Evolutionary conservation across 1,140 invertebrate species (phyloP), one percentile per base, ranked within the genome.

Genomic region (Triops longicaudatus): DNA sequence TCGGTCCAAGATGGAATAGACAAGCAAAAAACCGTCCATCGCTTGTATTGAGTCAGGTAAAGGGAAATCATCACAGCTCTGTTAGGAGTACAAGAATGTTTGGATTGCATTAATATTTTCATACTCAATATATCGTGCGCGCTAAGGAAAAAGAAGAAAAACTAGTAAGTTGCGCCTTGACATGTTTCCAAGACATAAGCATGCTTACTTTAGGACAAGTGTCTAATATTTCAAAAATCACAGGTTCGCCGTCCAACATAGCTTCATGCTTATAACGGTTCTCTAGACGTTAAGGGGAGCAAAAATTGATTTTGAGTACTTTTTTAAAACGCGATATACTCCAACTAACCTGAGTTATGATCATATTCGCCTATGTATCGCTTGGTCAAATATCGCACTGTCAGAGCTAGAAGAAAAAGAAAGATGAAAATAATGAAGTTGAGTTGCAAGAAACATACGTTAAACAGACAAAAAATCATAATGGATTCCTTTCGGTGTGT

Each of bases 351-450:
- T 86, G 92, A 89, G 85, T 94, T 92, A 84, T 96, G 94, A 84
- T 96, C 94, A 84, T 97, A 97, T 85, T 97, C 94, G 72, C 94
- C 94, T 78, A 97, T 96, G 83, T 95, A 97, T 79, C 94, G 85
- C 81, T 91, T 92, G 0, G 94, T 96, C 72, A 96, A 84, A 83
- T 95, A 96, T 79, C 94, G 88, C 72, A 97, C 94, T 43, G 92
- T 93, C 81, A 97, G 81, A 44, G 93, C 93, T 95, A 77, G 80
- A 80, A 77, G 71, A 79, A 79, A 77, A 79, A 79, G 73, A 72
- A 72, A 44, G 31, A 14, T 37, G 31, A 74, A 63, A 78, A 72
- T 77, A 77, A 73, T 76, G 37, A 76, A 44, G 50, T 72, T 43
- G 74, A n/a, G 37, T 42, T 11, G 27, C 63, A 41, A 75, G 14